phyloP scores from a whole-genome alignment of 2,797 vertebrate genomes.

The Leptodactylus fallax region DNA sequence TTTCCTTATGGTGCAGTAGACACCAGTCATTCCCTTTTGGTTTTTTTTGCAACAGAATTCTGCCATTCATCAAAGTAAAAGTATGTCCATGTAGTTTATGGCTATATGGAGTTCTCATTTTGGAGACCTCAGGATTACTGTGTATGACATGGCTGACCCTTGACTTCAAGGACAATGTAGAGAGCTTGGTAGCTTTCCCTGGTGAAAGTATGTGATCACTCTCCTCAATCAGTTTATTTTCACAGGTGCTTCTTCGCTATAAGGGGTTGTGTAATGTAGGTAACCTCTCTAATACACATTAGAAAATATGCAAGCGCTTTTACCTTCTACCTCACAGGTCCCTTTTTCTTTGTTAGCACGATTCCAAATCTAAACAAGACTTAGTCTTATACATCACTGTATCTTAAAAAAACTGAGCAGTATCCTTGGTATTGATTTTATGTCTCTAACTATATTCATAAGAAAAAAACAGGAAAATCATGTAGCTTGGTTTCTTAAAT shows the following conservation, averaged over 20 bases:
- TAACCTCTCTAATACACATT: background rate
- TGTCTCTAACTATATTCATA: background rate
- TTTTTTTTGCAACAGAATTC: too few species aligned
- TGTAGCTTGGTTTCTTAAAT: constrained; percentile 10
- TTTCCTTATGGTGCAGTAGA: too few species aligned
- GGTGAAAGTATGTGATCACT: background rate
- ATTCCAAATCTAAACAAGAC: background rate
- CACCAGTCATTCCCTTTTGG: too few species aligned
- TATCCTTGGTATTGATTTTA: background rate
- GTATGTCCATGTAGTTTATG: too few species aligned
- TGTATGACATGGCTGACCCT: too few species aligned
- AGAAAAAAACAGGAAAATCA: background rate
- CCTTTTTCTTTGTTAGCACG: background rate
- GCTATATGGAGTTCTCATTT: too few species aligned
- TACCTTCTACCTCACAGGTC: background rate
- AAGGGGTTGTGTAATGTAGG: background rate
- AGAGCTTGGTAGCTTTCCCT: background rate
- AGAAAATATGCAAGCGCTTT: too few species aligned
- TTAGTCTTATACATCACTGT: background rate
- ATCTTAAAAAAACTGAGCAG: too few species aligned
- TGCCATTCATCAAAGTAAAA: too few species aligned
- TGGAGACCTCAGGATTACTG: too few species aligned
- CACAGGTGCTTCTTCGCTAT: background rate
- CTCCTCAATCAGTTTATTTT: background rate
- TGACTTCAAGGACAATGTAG: background rate